Evolutionary conservation across 2,113 vertebrate species (phyloP), one percentile per base, ranked within the genome.

Genomic region (Motacilla tschutschensis): DNA sequence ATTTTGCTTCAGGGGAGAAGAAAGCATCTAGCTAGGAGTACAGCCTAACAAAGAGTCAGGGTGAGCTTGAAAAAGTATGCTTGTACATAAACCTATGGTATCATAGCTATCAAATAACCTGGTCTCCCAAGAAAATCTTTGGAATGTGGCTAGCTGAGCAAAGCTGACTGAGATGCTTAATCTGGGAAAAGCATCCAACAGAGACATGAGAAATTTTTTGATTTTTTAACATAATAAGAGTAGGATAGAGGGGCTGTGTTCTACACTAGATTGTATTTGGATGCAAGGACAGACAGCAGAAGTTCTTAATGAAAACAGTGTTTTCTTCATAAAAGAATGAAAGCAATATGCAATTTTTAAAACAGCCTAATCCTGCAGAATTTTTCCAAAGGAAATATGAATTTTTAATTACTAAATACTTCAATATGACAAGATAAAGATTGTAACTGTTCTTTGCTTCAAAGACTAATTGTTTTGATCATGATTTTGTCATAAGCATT

Each of bases 101-200:
- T 19, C 38, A 18, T 0, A 67, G 33, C 48, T 59, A 2, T 14
- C 40, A 55, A 2, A 12, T 6, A 36, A 35, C 6, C 28, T 17
- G 5, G 12, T 48, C 11, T 60, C 33, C 58, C 54, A 75, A 28
- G 8, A 24, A 84, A 28, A 47, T 21, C 17, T 25, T 17, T 62
- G 26, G 11, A 54, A 55, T 0, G 3, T 28, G 50, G 33, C 17
- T 6, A 40, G 44, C 24, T 55, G 36, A 55, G 74, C 10, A 67
- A 33, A 46, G 58, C 35, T 43, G 33, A 53, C 11, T 50, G 74
- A 10, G 15, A 31, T 47, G 36, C 26, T 19, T 13, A 5, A 58
- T 7, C 20, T 51, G 43, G 35, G 43, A 80, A 63, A 79, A 36
- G 29, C 54, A 72, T 7, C 13, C 40, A 19, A 47, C 35, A 26